These are phyloP conservation scores for Drosophila nigricruria DNA, from an alignment of 2,888 invertebrate genomes.

Conservation along the genomic window DNA sequence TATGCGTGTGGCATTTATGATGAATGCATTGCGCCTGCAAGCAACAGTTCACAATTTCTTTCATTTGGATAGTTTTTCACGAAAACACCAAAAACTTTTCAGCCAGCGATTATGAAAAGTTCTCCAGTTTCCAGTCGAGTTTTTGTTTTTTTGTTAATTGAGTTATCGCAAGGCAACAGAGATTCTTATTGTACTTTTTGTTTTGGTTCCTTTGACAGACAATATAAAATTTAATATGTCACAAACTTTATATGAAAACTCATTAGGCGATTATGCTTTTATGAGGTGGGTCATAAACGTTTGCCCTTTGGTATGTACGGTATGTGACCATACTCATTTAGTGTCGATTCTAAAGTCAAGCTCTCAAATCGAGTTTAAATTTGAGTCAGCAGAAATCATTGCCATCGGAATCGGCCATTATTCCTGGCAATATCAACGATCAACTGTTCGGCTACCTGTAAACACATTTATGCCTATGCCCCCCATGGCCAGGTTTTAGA, in stretches of 20 bases:
- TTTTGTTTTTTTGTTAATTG: not conserved
- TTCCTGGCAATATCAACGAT: conserved; percentile 53
- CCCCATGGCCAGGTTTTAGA: conserved; percentile 58
- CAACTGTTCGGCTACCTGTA: conserved; percentile 59
- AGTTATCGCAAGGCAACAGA: conserved; percentile 1
- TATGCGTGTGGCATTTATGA: conserved; percentile 55
- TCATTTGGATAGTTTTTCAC: conserved; percentile 4
- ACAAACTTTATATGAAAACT: conserved; percentile 11
- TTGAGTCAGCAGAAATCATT: conserved; percentile 34
- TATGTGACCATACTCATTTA: conserved; percentile 23
- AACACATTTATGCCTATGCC: conserved; percentile 54
- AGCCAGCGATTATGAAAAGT: conserved; percentile 20
- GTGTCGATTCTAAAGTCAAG: conserved; percentile 17
- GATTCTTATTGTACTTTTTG: conserved; percentile 9
- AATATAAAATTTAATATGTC: conserved; percentile 14
- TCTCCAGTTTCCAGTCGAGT: not conserved
- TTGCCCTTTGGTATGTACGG: conserved; percentile 13
- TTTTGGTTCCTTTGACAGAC: conserved; percentile 1
- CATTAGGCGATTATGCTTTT: conserved; percentile 40
- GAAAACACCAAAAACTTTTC: conserved; percentile 8
- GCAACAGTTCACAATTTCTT: conserved; percentile 7
- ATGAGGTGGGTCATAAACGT: conserved; percentile 38
- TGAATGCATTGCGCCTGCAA: conserved; percentile 24
- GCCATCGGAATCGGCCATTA: conserved; percentile 37
- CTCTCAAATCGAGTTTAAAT: conserved; percentile 31